phyloP scores from a whole-genome alignment of 2,888 invertebrate genomes.

The Amblyjoppa fuscipennis region DNA sequence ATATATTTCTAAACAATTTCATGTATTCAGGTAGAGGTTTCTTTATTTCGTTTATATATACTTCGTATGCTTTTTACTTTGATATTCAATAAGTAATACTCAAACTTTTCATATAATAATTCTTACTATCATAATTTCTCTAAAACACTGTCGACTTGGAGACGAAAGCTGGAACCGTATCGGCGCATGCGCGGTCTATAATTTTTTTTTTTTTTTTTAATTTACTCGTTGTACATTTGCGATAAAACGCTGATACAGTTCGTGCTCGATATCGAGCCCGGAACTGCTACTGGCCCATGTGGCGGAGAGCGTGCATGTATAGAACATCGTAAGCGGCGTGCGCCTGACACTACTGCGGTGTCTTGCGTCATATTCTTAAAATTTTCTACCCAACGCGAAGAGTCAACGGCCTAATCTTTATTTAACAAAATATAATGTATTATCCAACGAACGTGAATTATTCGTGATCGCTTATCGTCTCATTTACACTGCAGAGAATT shows the following conservation, averaged over 20 bases:
- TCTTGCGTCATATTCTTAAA: slow-evolving; percentile 46
- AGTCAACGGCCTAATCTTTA: background rate
- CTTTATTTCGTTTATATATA: background rate
- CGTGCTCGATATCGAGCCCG: background rate
- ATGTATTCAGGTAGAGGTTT: background rate
- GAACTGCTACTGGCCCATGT: slow-evolving; percentile 10
- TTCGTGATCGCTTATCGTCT: background rate
- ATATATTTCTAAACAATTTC: background rate
- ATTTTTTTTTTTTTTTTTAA: background rate
- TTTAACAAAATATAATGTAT: background rate
- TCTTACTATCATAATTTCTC: background rate
- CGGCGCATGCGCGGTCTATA: background rate
- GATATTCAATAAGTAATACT: background rate
- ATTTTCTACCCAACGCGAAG: background rate
- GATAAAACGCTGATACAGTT: slow-evolving; percentile 7
- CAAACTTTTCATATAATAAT: background rate
- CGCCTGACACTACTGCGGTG: slow-evolving; percentile 25
- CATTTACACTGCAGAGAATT: background rate
- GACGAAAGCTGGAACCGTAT: background rate
- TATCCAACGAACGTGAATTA: background rate
- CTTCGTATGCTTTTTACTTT: too few relatives aligned
- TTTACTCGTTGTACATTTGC: background rate
- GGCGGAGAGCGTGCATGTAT: background rate
- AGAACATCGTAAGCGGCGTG: slow-evolving; percentile 23
- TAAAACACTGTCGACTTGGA: background rate